Percentiles rank a stretch among this genome's conserved stretches.
These are phyloP conservation scores for Papilio elwesi DNA, from an alignment of 2,888 invertebrate genomes.

Conservation along the genomic window DNA sequence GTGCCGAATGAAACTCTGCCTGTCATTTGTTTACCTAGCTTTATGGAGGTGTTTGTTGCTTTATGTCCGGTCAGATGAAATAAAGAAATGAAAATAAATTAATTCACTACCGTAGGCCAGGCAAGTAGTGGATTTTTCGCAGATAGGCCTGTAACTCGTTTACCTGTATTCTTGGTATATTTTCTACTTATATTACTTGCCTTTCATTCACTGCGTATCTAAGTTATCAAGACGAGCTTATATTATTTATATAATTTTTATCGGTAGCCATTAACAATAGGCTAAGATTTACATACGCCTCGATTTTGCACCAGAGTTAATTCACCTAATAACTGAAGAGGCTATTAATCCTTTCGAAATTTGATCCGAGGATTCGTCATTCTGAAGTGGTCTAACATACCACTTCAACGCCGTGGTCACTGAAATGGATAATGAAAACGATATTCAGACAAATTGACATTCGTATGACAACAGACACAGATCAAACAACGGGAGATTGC, in stretches of 20 bases:
- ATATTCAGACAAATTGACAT: conserved; percentile 35
- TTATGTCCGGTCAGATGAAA: conserved; percentile 1
- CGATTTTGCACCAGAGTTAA: no score
- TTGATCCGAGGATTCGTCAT: neutral
- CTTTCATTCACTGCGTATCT: no score
- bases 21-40: conserved; percentile 36
- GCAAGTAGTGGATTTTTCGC: neutral
- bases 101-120: neutral
- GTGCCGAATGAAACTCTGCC: conserved; percentile 51
- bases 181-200: no score
- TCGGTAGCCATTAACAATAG: no score
- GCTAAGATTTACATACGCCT: no score
- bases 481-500: conserved; percentile 58
- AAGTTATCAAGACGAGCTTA: no score
- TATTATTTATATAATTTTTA: no score
- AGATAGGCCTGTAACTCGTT: neutral
- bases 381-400: neutral
- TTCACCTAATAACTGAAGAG: no score
- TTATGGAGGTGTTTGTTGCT: conserved; percentile 15
- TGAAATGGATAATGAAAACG: conserved; percentile 2
- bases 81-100: conserved; percentile 6
- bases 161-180: neutral
- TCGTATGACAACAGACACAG: conserved; percentile 52
- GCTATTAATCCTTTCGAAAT: neutral
- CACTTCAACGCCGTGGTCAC: neutral